Evolutionary conservation across 2,888 invertebrate genomes (phyloP).

Genomic region (Spilosoma lubricipeda): DNA sequence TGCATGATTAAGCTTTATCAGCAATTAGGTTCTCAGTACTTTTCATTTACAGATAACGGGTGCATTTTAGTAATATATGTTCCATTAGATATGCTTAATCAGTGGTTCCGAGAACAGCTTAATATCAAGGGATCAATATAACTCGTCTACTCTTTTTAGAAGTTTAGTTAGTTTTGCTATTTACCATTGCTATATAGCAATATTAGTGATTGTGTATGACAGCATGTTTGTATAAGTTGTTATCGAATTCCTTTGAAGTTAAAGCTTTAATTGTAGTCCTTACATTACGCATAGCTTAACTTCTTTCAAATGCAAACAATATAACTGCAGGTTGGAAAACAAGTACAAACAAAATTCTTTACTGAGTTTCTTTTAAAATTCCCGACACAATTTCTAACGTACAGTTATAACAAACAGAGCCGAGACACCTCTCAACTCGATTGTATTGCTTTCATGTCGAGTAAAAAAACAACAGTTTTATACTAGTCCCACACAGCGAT

Average conservation of each 20-base stretch:
- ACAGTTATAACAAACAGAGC: constrained; percentile 40
- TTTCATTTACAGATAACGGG: not conserved
- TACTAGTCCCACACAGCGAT: constrained; percentile 50
- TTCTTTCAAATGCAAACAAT: constrained; percentile 1
- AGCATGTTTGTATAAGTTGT: not conserved
- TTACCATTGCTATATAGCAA: not conserved
- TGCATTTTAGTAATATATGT: not conserved
- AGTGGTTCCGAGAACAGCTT: not conserved
- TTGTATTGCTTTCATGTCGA: constrained; percentile 48
- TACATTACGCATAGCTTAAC: constrained; percentile 1
- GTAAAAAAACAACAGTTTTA: constrained; percentile 47
- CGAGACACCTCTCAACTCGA: constrained; percentile 48
- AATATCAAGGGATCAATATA: not conserved
- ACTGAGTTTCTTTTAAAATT: constrained; percentile 46
- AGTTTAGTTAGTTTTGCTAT: not conserved
- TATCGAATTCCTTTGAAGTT: not conserved
- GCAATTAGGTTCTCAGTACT: not conserved
- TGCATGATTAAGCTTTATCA: not conserved
- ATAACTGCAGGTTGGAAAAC: constrained; percentile 16
- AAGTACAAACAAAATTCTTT: constrained; percentile 46
- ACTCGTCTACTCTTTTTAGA: not conserved
- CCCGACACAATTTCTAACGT: constrained; percentile 42
- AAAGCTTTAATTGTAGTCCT: not conserved
- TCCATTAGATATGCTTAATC: not conserved
- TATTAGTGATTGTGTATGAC: not conserved